phyloP scores from a whole-genome alignment of 2,797 vertebrate species.

The Chaenodraco wilsoni region DNA sequence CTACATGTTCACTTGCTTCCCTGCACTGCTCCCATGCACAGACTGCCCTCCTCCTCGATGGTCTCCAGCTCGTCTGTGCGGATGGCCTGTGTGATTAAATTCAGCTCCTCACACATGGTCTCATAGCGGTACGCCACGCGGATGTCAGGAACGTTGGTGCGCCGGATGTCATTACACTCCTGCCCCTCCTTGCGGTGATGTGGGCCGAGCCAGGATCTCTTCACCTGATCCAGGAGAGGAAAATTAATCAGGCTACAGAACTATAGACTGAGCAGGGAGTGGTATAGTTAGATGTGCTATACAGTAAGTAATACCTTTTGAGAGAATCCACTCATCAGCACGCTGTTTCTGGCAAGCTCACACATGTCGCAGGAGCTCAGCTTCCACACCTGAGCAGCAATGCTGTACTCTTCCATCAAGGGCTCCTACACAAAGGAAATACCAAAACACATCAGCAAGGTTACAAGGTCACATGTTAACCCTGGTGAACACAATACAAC shows the following conservation, averaged over 20 bases:
- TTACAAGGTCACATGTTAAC: background rate
- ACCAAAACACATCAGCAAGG: background rate
- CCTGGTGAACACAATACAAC: background rate
- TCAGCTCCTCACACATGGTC: conserved; percentile 96
- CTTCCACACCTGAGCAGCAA: conserved; percentile 98
- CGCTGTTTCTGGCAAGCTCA: conserved; percentile 96
- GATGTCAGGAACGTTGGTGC: conserved; percentile 96
- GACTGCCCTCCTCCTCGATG: conserved; percentile 87
- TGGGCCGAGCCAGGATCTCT: conserved; percentile 94
- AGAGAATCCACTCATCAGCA: conserved; percentile 97
- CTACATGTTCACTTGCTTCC: conserved; percentile 52
- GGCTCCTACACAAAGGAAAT: conserved; percentile 83
- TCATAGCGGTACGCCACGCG: conserved; percentile 93
- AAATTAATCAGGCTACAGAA: conserved; percentile 2
- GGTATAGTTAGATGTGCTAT: background rate
- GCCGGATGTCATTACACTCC: conserved; percentile 94
- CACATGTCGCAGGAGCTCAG: conserved; percentile 99
- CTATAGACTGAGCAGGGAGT: background rate
- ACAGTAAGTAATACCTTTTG: conserved; percentile 84
- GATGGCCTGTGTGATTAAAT: conserved; percentile 94
- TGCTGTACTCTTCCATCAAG: conserved; percentile 98
- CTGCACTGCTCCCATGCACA: conserved; percentile 69
- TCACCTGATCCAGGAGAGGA: conserved; percentile 81
- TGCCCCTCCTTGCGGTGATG: conserved; percentile 91
- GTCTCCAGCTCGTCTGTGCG: conserved; percentile 91